phyloP scores from a whole-genome alignment of 1,140 invertebrate genomes.

The Vanessa tameamea region DNA sequence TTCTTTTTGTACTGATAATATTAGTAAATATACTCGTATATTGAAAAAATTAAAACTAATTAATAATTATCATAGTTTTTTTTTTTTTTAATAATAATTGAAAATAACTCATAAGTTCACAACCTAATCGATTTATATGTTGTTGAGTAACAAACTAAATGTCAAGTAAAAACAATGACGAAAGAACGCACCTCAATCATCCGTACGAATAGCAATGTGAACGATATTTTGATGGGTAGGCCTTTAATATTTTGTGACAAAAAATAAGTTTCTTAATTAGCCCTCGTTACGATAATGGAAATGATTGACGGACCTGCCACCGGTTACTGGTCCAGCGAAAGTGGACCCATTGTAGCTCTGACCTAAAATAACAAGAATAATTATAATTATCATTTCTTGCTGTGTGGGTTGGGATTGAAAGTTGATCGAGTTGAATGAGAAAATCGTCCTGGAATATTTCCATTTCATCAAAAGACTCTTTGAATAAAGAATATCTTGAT shows the following conservation, averaged over 20 bases:
- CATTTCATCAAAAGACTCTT: no score
- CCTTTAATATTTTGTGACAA: conserved; percentile 41
- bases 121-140: no score
- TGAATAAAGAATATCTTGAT: no score
- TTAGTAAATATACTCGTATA: no score
- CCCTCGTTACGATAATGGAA: conserved; percentile 38
- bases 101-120: no score
- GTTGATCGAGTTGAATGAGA: neutral
- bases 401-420: neutral
- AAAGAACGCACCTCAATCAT: neutral
- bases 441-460: neutral
- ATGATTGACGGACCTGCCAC: conserved; percentile 36
- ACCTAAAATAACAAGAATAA: conserved; percentile 34
- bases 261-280: conserved; percentile 48
- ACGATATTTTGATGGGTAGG: conserved; percentile 38
- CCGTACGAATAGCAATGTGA: conserved; percentile 14
- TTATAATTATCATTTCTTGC: conserved; percentile 27
- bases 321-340: conserved; percentile 34
- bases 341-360: conserved; percentile 39
- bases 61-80: no score
- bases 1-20: no score
- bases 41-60: no score
- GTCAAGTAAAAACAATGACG: no score
- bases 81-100: no score
- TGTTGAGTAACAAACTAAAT: no score